Evolutionary conservation across 2,113 vertebrate species (phyloP).

Genomic region (Cyprinus carpio): DNA sequence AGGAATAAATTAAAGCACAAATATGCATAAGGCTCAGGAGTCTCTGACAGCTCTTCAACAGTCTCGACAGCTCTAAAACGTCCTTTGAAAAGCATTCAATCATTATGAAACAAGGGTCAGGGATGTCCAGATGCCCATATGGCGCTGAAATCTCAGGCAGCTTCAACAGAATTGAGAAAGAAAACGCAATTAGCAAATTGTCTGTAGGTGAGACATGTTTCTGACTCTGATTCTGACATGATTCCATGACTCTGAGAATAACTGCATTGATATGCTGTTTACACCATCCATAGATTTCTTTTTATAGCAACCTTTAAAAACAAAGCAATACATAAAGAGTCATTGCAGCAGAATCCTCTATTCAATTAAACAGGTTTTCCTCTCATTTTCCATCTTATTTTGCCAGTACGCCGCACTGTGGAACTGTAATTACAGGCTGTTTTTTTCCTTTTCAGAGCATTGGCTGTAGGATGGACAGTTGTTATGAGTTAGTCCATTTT

Average conservation of each 20-base stretch:
- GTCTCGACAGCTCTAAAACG: background rate
- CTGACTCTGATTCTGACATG: too few species aligned
- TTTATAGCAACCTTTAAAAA: conserved; percentile 12
- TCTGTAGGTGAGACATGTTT: conserved; percentile 12
- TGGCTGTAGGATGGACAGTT: conserved; percentile 41
- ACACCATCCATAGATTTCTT: background rate
- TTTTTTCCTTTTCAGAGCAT: conserved; percentile 19
- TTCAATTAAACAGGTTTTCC: conserved; percentile 40
- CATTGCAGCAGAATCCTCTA: background rate
- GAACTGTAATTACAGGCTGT: conserved; percentile 41
- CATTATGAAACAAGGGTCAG: background rate
- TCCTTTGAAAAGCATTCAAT: background rate
- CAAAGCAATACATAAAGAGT: background rate
- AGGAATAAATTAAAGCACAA: background rate
- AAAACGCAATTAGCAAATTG: conserved; percentile 7
- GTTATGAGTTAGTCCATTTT: conserved; percentile 43
- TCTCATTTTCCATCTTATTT: conserved; percentile 37
- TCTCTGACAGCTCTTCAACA: background rate
- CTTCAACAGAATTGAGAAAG: background rate
- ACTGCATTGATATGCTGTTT: background rate
- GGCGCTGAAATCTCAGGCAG: background rate
- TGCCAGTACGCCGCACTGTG: background rate
- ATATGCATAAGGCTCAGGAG: background rate
- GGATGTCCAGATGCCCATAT: background rate
- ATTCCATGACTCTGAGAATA: background rate